Conservation (phyloP, 2,888 invertebrate species). For the Eumacrocentrus americanus region DNA sequence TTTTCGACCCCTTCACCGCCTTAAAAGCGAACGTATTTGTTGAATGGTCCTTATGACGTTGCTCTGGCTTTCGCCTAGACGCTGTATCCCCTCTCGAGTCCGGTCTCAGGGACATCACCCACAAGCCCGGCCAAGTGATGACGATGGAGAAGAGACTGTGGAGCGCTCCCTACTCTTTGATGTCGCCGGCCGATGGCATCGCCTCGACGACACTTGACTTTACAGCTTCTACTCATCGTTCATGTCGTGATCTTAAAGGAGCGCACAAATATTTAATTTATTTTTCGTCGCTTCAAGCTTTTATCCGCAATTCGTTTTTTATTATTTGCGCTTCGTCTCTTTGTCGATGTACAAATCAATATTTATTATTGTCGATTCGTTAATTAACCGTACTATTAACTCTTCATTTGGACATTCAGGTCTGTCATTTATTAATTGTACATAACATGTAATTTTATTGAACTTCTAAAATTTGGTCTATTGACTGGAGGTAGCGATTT, state of each 20-base stretch:
- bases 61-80: slow-evolving; percentile 37
- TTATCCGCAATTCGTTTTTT: background rate
- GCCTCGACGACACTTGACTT: slow-evolving; percentile 6
- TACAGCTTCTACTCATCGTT: background rate
- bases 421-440: slow-evolving; percentile 8
- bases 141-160: background rate
- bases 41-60: too few species aligned
- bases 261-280: slow-evolving; percentile 5
- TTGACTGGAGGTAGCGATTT: background rate
- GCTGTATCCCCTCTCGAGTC: slow-evolving; percentile 28
- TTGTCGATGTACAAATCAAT: background rate
- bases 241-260: background rate
- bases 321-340: background rate
- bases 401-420: slow-evolving; percentile 6
- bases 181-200: slow-evolving; percentile 3
- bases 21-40: too few species aligned
- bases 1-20: too few species aligned
- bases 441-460: background rate
- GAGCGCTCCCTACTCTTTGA: slow-evolving; percentile 2
- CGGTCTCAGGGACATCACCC: slow-evolving; percentile 1
- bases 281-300: slow-evolving; percentile 16
- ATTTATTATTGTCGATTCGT: background rate
- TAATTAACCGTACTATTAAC: background rate
- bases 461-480: background rate
- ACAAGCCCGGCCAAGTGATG: slow-evolving; percentile 2